Percentiles rank a stretch among this genome's conserved stretches.
These are phyloP conservation scores for Enteromius radiatus DNA, from an alignment of 2,797 vertebrate genomes.

Conservation along the genomic window DNA sequence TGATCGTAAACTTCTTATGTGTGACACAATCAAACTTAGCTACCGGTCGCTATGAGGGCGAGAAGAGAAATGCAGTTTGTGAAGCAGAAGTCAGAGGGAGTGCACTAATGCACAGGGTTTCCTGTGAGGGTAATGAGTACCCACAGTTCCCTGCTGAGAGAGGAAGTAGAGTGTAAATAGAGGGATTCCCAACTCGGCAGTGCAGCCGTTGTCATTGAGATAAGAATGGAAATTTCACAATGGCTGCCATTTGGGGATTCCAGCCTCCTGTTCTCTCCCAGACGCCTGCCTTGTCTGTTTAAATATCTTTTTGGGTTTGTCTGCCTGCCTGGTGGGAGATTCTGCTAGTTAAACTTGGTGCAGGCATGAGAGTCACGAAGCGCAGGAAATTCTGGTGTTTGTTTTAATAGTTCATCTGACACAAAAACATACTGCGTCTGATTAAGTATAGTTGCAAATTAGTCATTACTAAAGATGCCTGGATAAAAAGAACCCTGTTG, in stretches of 20 bases:
- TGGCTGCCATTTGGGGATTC: slow-evolving; percentile 58
- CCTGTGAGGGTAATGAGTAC: slow-evolving; percentile 59
- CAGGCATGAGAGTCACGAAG: slow-evolving; percentile 3
- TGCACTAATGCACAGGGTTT: slow-evolving; percentile 44
- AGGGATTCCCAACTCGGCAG: slow-evolving; percentile 75
- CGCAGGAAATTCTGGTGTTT: slow-evolving; percentile 16
- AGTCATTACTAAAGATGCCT: background rate
- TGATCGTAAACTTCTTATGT: background rate
- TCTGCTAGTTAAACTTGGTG: slow-evolving; percentile 22
- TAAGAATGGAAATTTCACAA: slow-evolving; percentile 68
- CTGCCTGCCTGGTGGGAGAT: background rate
- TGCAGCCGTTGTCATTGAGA: slow-evolving; percentile 52
- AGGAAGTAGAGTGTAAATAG: slow-evolving; percentile 75
- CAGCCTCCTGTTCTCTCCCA: slow-evolving; percentile 26
- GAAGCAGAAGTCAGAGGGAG: slow-evolving; percentile 35
- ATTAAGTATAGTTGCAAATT: background rate
- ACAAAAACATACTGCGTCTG: background rate
- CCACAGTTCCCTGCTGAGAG: slow-evolving; percentile 66
- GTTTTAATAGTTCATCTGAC: slow-evolving; percentile 11
- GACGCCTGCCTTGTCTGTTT: slow-evolving; percentile 20
- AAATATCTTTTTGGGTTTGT: slow-evolving; percentile 32
- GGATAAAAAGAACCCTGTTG: background rate
- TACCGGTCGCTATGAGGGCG: background rate
- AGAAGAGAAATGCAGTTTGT: background rate
- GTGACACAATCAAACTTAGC: background rate